A percentile compares a stretch with the other conserved stretches of the same genome.
Conservation (phyloP, 64 coral and sea anemone genomes). For the Pocillopora damicornis region DNA sequence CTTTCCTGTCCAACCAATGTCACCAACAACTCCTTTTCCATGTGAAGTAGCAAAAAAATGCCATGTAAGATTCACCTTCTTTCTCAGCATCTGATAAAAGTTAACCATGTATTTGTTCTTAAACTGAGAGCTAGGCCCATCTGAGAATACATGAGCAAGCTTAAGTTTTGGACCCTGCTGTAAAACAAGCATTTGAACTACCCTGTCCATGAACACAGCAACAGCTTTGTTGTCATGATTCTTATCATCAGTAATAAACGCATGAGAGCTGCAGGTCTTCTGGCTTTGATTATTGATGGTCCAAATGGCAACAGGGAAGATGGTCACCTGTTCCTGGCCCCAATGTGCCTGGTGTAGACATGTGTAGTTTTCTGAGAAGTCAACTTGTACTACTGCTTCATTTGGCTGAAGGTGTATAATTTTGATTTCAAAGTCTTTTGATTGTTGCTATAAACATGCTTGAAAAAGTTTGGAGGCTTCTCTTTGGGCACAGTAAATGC, state of each 20-base stretch:
- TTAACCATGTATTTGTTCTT: conserved; percentile 34
- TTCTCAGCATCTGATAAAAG: not conserved
- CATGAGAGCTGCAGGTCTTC: not conserved
- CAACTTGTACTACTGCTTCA: conserved; percentile 35
- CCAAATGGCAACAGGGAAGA: conserved; percentile 49
- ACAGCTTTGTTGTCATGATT: conserved; percentile 24
- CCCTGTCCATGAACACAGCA: conserved; percentile 23
- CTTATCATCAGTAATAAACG: not conserved
- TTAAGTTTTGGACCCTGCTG: not conserved
- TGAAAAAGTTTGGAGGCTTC: conserved; percentile 14
- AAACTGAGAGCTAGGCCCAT: conserved; percentile 35
- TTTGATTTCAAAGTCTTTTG: conserved; percentile 22
- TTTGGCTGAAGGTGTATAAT: not conserved
- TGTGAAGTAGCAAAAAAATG: conserved; percentile 39
- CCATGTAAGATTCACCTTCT: not conserved
- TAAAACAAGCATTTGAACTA: not conserved
- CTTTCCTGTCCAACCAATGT: conserved; percentile 24
- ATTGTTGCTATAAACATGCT: conserved; percentile 58
- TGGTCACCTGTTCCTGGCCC: conserved; percentile 31
- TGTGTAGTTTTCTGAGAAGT: conserved; percentile 51
- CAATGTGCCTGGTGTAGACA: conserved; percentile 42
- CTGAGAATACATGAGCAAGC: conserved; percentile 2
- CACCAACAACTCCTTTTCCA: conserved; percentile 27
- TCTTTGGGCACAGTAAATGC: conserved; percentile 16
- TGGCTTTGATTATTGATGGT: conserved; percentile 10